Evolutionary conservation across 2,797 vertebrate species (phyloP), one percentile per base, ranked within the genome.

Genomic region (Gorsachius magnificus): DNA sequence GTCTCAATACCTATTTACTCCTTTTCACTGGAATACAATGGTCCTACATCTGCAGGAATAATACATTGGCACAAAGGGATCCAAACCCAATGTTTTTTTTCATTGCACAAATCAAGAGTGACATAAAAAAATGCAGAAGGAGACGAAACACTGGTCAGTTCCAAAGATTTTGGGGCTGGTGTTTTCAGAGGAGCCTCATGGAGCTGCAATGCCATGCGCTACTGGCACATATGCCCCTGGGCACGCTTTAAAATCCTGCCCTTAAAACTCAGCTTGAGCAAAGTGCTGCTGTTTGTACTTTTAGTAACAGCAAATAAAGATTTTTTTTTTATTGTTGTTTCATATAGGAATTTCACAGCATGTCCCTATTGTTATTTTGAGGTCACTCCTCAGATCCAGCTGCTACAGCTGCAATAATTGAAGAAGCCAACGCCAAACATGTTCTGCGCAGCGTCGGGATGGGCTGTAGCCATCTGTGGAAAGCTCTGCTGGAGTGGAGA

Each of bases 301-400:
- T 93, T 56, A 93, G 89, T 91, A 81, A 81, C n/a, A 57, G 81
- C 95, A 87, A 87, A 26, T 94, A 89, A 92, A 89, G 86, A 50
- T 14, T 4, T 61, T 56, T 53, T 53, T 70, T 56, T 88, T 83
- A 75, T 69, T 69, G 78, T 66, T 89, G 71, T 63, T 92, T 83
- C 51, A 87, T n/a, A 46, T 13, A 13, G 7, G 56, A 65, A 45
- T 89, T 64, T 94, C 70, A 64, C 60, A 50, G 90, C 14, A 0
- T 33, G 60, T 77, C 45, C 71, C 86, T 50, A 16, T 19, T 51
- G 79, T 80, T 91, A 35, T 61, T 92, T 78, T 36, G 71, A 90
- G 87, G 90, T 77, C 77, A 29, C 9, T 56, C 26, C 84, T 68
- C 68, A 36, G 74, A 18, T 19, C 60, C 82, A 71, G 74, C 74